Evolutionary conservation across 2,797 vertebrate species (phyloP).

Genomic region (Varecia variegata): DNA sequence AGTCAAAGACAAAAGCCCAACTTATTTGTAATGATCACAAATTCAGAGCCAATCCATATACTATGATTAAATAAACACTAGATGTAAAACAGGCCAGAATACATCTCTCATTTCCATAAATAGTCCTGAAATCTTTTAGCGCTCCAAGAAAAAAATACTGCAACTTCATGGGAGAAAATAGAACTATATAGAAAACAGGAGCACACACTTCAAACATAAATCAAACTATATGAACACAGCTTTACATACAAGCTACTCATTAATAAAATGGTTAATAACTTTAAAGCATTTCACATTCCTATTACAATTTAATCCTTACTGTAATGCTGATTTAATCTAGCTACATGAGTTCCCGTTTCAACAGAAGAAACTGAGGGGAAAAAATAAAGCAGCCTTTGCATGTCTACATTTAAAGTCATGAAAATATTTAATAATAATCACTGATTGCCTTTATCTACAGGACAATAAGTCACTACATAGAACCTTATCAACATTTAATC

Average conservation of each 20-base stretch:
- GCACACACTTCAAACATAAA: conserved; percentile 52
- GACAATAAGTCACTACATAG: neutral
- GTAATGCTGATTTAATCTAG: conserved; percentile 32
- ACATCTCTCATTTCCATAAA: conserved; percentile 71
- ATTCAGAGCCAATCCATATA: conserved; percentile 78
- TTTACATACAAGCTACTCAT: conserved; percentile 53
- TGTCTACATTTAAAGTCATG: conserved; percentile 14
- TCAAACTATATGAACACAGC: conserved; percentile 22
- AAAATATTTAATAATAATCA: conserved; percentile 26
- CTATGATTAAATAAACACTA: conserved; percentile 63
- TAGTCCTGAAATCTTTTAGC: conserved; percentile 69
- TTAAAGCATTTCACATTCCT: conserved; percentile 51
- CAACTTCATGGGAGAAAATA: conserved; percentile 62
- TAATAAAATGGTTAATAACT: conserved; percentile 44
- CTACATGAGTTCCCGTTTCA: neutral
- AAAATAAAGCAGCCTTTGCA: conserved; percentile 10
- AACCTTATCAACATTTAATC: neutral
- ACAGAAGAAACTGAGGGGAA: conserved; percentile 26
- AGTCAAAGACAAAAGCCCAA: conserved; percentile 81
- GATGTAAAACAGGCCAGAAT: conserved; percentile 78
- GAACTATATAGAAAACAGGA: conserved; percentile 52
- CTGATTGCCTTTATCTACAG: neutral
- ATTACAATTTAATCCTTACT: conserved; percentile 49
- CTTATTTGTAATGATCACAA: conserved; percentile 82
- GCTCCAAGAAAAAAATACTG: conserved; percentile 58